A percentile compares a stretch with the other conserved stretches of the same genome.
phyloP scores from a whole-genome alignment of 2,797 vertebrate genomes.

The Pelodytes ibericus region DNA sequence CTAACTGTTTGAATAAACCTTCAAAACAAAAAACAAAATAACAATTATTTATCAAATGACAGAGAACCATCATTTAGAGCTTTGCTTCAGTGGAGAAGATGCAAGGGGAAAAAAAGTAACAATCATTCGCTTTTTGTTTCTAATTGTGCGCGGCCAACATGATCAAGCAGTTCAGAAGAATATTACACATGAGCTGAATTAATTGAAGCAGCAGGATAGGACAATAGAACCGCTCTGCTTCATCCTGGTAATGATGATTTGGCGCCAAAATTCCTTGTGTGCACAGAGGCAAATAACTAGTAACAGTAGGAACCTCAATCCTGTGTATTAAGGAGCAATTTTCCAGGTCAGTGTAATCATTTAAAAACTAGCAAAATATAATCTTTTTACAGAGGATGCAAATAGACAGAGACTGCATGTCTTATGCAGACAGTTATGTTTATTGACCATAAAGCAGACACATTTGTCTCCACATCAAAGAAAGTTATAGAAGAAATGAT shows the following conservation, averaged over 20 bases:
- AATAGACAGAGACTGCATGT: neutral
- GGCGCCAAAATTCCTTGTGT: constrained; percentile 7
- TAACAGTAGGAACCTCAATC: neutral
- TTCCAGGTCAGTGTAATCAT: neutral
- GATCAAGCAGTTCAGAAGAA: neutral
- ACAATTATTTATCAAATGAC: too few species aligned
- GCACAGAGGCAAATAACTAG: neutral
- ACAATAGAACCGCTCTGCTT: neutral
- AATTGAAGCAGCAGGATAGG: neutral
- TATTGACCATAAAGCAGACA: neutral
- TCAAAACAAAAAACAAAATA: too few species aligned
- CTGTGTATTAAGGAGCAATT: neutral
- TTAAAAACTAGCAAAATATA: neutral
- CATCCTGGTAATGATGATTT: neutral
- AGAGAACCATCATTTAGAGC: too few species aligned
- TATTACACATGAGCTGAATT: neutral
- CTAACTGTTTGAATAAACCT: too few species aligned
- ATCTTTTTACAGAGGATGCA: neutral
- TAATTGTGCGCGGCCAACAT: neutral
- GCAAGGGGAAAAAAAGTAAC: too few species aligned
- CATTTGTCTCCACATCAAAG: neutral
- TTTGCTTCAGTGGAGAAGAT: too few species aligned
- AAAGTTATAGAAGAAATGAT: neutral
- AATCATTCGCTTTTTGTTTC: too few species aligned
- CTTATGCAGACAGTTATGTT: neutral